Evolutionary conservation across 2,888 invertebrate species (phyloP), one percentile per base, ranked within the genome.

Genomic region (Leucoma salicis): DNA sequence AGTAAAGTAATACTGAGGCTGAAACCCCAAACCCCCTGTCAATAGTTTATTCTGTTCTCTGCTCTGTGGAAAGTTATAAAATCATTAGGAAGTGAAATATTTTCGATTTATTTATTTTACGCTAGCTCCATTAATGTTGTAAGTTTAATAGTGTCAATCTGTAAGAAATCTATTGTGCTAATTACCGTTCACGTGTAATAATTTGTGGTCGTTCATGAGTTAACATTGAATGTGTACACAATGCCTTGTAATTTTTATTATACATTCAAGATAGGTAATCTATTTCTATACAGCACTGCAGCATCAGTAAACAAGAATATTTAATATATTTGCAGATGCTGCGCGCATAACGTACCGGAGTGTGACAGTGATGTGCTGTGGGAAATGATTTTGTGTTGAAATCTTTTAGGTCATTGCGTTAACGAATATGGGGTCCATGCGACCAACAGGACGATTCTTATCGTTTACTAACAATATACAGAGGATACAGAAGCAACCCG

Each of bases 391-490:
- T 70, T 52, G 55, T 51, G 64, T 71, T 57, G 57, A 74, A 69
- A 70, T 67, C 55, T 47, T 49, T 60, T 45, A 43, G 46, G 46
- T 52, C 50, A 55, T 45, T 57, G 53, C 60, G 43, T 49, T 48
- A 52, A 31, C 35, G 62, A 83, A 75, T 61, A 92, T 92, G 92
- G 92, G 92, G 68, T 92, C 92, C 62, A 90, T 92, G 85, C 91
- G 92, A 68, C 92, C 92, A 64, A 90, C 90, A 51, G 91, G 91
- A 71, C 82, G 92, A 66, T 92, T 92, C 68, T 82, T 92, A 58
- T 91, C 91, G 32, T 92, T 92, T 66, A 80, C 91, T 8, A 92
- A 89, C 63, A 92, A 92, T 70, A 91, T 92, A 61, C 92, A 91
- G 63, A 86, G 92, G 60, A 70, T 85, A 49, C 88, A 84, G 59